Conservation (phyloP, 2,797 vertebrate species). For the Anomalospiza imberbis region DNA sequence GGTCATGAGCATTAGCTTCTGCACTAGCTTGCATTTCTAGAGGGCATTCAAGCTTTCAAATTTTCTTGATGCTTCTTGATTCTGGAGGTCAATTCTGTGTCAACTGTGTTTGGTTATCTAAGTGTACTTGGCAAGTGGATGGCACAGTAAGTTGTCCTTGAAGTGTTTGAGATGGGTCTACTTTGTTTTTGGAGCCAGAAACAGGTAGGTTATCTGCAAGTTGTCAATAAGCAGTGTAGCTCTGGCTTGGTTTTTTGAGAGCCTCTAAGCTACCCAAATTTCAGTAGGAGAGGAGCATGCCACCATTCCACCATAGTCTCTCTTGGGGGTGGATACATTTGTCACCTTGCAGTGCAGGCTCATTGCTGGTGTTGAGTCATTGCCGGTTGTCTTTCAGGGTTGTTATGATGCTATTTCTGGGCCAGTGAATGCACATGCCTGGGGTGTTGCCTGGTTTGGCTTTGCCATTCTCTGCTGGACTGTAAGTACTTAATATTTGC, state of each 20-base stretch:
- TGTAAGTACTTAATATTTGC: constrained; percentile 71
- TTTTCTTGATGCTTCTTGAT: not conserved
- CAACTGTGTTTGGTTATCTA: not conserved
- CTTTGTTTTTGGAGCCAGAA: not conserved
- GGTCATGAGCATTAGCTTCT: not conserved
- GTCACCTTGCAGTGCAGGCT: not conserved
- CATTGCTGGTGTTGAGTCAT: not conserved
- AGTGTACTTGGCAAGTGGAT: not conserved
- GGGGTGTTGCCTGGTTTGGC: constrained; percentile 84
- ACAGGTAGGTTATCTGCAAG: not conserved
- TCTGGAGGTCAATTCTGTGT: not conserved
- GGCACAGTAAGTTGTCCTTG: not conserved
- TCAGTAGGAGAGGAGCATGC: not conserved
- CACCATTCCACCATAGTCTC: not conserved
- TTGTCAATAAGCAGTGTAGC: not conserved
- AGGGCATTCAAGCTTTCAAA: not conserved
- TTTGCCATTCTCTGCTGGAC: constrained; percentile 85
- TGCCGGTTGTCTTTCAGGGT: constrained; percentile 61
- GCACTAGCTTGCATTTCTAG: not conserved
- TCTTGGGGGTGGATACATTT: not conserved
- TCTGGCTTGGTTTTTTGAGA: not conserved
- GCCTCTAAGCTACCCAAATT: not conserved
- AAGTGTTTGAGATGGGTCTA: not conserved
- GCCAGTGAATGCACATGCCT: constrained; percentile 74
- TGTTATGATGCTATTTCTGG: constrained; percentile 78